Evolutionary conservation across 2,113 vertebrate species (phyloP).

Genomic region (Poecile atricapillus): DNA sequence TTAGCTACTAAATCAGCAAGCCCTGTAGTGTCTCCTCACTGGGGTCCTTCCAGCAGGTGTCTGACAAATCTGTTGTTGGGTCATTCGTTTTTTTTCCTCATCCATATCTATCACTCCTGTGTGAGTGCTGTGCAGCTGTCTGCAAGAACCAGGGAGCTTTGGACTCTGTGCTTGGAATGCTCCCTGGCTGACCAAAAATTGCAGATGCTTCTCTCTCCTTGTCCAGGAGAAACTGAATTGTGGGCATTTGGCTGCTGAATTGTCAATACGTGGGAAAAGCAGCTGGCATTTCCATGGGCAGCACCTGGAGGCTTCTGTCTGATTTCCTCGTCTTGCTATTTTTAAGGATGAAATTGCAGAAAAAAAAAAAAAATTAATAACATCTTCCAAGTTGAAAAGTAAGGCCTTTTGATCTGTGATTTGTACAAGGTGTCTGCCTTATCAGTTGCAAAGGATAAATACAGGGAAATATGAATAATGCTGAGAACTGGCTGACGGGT

Average conservation of each 20-base stretch:
- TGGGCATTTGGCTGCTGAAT: not conserved
- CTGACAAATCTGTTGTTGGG: not conserved
- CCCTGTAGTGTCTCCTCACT: not conserved
- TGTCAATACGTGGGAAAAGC: not conserved
- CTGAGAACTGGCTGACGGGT: not conserved
- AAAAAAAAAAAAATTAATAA: not conserved
- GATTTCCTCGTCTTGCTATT: not conserved
- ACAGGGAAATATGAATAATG: not conserved
- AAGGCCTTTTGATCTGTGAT: not conserved
- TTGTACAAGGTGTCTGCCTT: not conserved
- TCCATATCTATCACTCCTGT: not conserved
- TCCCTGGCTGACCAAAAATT: not conserved
- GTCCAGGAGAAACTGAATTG: not conserved
- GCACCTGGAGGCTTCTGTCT: not conserved
- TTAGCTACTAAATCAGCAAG: not conserved
- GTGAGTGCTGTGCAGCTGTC: not conserved
- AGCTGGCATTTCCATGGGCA: not conserved
- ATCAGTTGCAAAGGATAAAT: not conserved
- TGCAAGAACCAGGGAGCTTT: not conserved
- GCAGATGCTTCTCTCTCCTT: not conserved
- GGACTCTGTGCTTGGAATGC: rapidly evolving
- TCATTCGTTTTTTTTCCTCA: not conserved
- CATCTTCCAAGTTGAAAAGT: not conserved
- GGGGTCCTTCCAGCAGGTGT: not conserved
- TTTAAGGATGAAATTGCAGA: not conserved